Evolutionary conservation across 2,797 vertebrate species (phyloP).

Genomic region (Ctenosaura bakeri): DNA sequence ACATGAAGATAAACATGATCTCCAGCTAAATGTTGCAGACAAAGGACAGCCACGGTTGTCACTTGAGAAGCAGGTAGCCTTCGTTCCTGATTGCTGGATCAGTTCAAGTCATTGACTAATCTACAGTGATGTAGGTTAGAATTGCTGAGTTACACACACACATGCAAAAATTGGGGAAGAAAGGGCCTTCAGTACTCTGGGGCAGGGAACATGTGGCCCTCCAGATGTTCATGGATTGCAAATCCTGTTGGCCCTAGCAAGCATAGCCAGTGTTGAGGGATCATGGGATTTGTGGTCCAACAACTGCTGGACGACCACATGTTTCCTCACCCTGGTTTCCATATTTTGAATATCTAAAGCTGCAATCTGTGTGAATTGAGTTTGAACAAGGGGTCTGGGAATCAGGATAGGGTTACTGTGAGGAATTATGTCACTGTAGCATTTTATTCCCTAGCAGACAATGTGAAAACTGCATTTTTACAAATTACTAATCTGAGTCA

Average conservation of each 20-base stretch:
- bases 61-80: background rate
- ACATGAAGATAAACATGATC: background rate
- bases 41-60: background rate
- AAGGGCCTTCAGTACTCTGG: background rate
- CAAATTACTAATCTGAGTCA: background rate
- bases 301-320: background rate
- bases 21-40: background rate
- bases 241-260: background rate
- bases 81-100: background rate
- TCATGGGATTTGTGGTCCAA: background rate
- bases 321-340: background rate
- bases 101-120: too few relatives aligned
- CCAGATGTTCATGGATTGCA: background rate
- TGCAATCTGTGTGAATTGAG: background rate
- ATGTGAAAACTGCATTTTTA: background rate
- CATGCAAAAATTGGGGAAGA: background rate
- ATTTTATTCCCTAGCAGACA: background rate
- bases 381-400: background rate
- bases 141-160: background rate
- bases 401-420: background rate
- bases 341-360: background rate
- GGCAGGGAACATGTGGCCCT: background rate
- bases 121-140: background rate
- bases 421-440: background rate
- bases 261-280: background rate